A percentile compares a stretch with the other conserved stretches of the same genome.
Evolutionary conservation across 2,888 invertebrate genomes (phyloP).

Genomic region (Agelastica alni): DNA sequence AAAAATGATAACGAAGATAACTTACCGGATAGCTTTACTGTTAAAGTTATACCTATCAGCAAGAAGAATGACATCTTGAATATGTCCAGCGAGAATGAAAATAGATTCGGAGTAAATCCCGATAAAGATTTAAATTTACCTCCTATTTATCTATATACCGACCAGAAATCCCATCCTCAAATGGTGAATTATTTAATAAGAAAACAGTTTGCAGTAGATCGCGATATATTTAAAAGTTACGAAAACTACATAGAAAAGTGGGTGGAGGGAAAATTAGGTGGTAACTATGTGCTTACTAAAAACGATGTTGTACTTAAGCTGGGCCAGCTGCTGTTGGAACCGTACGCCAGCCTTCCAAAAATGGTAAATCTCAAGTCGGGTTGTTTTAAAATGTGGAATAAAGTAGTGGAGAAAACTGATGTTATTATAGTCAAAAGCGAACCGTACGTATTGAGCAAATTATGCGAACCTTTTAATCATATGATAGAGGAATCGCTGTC

Average conservation of each 20-base stretch:
- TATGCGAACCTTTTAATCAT: constrained; percentile 31
- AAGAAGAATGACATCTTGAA: constrained; percentile 28
- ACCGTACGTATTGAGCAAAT: constrained; percentile 25
- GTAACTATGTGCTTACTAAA: constrained; percentile 37
- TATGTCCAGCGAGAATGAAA: constrained; percentile 27
- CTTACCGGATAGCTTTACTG: not conserved
- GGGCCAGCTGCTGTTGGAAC: constrained; percentile 35
- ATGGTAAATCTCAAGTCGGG: constrained; percentile 17
- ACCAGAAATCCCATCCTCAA: constrained; percentile 26
- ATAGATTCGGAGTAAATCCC: constrained; percentile 23
- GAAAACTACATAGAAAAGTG: constrained; percentile 37
- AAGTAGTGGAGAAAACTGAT: constrained; percentile 32
- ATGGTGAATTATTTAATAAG: constrained; percentile 30
- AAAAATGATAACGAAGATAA: constrained; percentile 1
- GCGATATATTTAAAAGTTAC: constrained; percentile 21
- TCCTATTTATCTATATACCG: constrained; percentile 33
- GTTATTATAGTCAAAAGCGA: constrained; percentile 33
- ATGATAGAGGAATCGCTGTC: constrained; percentile 25
- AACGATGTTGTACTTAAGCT: constrained; percentile 38
- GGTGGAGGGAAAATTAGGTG: constrained; percentile 36
- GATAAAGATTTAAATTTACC: constrained; percentile 28
- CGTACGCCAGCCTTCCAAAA: constrained; percentile 28
- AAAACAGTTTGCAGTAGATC: constrained; percentile 10
- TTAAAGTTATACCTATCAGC: constrained; percentile 10
- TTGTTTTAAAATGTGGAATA: constrained; percentile 33